These are phyloP conservation scores for Delichon dasypus DNA, from an alignment of 2,797 vertebrate species.

Conservation along the genomic window DNA sequence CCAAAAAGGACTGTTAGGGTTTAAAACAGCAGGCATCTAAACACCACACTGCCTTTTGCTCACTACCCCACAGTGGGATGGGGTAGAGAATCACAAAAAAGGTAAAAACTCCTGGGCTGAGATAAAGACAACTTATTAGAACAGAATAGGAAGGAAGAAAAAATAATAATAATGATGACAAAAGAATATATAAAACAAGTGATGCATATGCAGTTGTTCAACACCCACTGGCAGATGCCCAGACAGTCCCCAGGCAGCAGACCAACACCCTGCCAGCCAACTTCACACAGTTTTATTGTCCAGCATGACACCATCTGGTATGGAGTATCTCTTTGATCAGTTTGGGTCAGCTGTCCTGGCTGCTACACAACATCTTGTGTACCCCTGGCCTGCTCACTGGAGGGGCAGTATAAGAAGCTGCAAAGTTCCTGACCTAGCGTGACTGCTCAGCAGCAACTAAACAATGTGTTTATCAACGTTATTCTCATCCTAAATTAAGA, in stretches of 20 bases:
- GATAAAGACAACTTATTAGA: neutral
- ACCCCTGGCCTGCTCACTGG: neutral
- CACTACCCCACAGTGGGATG: neutral
- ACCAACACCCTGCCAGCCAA: neutral
- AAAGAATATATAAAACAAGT: neutral
- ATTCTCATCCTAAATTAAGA: neutral
- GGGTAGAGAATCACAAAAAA: neutral
- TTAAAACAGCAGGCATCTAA: neutral
- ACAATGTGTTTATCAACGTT: neutral
- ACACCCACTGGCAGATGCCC: neutral
- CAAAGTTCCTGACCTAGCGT: neutral
- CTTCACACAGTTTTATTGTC: neutral
- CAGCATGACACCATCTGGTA: neutral
- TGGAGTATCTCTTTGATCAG: neutral
- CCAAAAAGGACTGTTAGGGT: neutral
- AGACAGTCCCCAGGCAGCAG: neutral
- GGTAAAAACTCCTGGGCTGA: neutral
- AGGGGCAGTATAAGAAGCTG: neutral
- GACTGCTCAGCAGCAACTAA: neutral
- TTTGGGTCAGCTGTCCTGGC: neutral
- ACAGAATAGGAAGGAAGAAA: neutral
- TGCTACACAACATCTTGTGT: neutral
- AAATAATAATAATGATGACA: neutral
- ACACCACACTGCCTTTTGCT: neutral
- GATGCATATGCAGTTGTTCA: neutral